Evolutionary conservation across 2,888 invertebrate species (phyloP).

Genomic region (Drosophila stalkeri): DNA sequence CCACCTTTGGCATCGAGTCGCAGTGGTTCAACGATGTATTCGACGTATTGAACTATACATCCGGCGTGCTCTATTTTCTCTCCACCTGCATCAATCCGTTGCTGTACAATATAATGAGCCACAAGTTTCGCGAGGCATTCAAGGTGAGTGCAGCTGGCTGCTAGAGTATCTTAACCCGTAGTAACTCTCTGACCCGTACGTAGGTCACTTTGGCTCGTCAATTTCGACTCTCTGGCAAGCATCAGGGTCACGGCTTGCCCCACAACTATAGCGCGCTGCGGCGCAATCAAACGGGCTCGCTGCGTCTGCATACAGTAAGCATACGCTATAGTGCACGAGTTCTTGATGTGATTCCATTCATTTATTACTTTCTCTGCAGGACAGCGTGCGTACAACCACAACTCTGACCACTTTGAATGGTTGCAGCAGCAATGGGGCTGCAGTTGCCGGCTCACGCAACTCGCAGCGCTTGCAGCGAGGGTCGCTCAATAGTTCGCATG

Average conservation of each 20-base stretch:
- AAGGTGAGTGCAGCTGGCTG: conserved; percentile 85
- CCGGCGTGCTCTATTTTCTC: conserved; percentile 89
- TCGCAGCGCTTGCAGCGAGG: conserved; percentile 81
- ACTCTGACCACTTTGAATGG: conserved; percentile 77
- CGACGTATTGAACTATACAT: conserved; percentile 88
- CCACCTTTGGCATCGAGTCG: conserved; percentile 75
- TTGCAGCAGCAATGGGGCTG: conserved; percentile 41
- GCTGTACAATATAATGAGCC: conserved; percentile 90
- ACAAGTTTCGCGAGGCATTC: conserved; percentile 90
- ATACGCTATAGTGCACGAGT: not conserved
- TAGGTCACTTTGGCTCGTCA: conserved; percentile 84
- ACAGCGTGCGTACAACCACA: conserved; percentile 83
- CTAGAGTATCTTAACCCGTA: not conserved
- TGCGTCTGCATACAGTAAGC: conserved; percentile 84
- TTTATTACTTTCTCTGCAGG: conserved; percentile 75
- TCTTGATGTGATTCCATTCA: conserved; percentile 16
- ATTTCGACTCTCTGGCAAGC: conserved; percentile 80
- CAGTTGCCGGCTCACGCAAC: conserved; percentile 47
- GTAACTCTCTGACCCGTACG: conserved; percentile 39
- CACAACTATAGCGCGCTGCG: conserved; percentile 84
- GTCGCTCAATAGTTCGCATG: conserved; percentile 81
- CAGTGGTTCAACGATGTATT: conserved; percentile 86
- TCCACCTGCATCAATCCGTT: conserved; percentile 90
- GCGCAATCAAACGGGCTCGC: conserved; percentile 83
- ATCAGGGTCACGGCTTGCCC: conserved; percentile 75